Evolutionary conservation across 2,113 vertebrate genomes (phyloP).

Genomic region (Corythornis vintsioides): DNA sequence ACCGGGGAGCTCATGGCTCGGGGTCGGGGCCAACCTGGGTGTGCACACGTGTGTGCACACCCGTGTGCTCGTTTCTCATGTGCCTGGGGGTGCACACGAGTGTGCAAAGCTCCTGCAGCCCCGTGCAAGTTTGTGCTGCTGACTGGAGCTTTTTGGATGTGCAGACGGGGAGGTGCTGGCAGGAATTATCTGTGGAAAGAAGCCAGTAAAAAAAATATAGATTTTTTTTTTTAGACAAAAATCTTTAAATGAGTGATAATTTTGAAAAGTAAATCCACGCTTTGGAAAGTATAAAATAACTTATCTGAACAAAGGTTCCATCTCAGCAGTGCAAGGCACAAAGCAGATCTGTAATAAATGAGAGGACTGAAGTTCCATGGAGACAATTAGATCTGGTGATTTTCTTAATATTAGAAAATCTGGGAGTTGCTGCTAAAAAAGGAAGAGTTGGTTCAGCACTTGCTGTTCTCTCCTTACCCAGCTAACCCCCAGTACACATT

Average conservation of each 20-base stretch:
- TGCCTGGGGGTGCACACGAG: no score
- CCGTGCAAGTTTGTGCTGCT: not conserved
- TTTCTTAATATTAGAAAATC: not conserved
- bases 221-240: not conserved
- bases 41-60: not conserved
- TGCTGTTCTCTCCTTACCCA: not conserved
- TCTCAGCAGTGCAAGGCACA: not conserved
- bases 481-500: not conserved
- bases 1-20: not conserved
- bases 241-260: not conserved
- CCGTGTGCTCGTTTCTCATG: not conserved
- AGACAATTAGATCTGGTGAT: not conserved
- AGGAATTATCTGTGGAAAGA: not conserved
- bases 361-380: not conserved
- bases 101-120: not conserved
- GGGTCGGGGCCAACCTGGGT: not conserved
- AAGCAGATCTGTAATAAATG: not conserved
- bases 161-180: not conserved
- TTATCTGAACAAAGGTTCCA: not conserved
- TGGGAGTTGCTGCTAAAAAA: not conserved
- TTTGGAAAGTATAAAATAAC: not conserved
- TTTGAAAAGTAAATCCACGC: not conserved
- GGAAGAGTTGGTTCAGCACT: not conserved
- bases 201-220: not conserved
- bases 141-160: no score